Evolutionary conservation across 2,888 invertebrate genomes (phyloP), one percentile per base, ranked within the genome.

Genomic region (Mythimna ferrago): DNA sequence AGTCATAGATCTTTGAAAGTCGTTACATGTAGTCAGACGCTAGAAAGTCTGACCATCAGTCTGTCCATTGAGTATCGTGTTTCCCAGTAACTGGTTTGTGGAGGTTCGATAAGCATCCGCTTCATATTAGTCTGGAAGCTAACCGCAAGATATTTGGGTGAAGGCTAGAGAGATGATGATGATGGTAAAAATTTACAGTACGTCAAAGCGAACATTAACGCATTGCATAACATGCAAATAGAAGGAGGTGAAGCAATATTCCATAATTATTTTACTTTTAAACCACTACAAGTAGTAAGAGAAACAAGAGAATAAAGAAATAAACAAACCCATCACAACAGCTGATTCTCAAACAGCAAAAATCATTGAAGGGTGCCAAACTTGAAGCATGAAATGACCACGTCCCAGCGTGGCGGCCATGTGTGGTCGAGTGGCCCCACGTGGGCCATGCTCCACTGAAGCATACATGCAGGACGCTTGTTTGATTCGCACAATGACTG

Each of bases 391-490:
- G 77, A 77, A 80, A 58, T 73, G 73, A 61, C 76, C 60, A 78
- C 64, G 58, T 64, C 71, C 38, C 78, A 58, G 51, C 51, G 62
- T 44, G 38, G 63, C 62, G n/a, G 66, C 78, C 65, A 70, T 57
- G 62, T 62, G 61, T 84, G 88, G 78, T 81, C 83, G 80, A 83
- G 68, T 87, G 82, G 80, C 14, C 74, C 87, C 91, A 90, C 93
- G 89, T 91, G 92, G 89, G 67, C 60, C 87, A 90, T 89, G 92
- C 88, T 92, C 83, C 91, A 92, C 81, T 93, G 92, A 87, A 90
- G 90, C 92, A 86, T 79, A 84, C 82, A 80, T 32, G 57, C 77
- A 86, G 86, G 87, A 87, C 73, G 85, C 71, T 71, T 81, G 85
- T 83, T 87, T 84, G 89, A 88, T 87, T 88, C 90, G 89, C 88